Base-by-base conservation (phyloP, 2,888 invertebrate genomes). In the Drosophila multiciliata region DNA sequence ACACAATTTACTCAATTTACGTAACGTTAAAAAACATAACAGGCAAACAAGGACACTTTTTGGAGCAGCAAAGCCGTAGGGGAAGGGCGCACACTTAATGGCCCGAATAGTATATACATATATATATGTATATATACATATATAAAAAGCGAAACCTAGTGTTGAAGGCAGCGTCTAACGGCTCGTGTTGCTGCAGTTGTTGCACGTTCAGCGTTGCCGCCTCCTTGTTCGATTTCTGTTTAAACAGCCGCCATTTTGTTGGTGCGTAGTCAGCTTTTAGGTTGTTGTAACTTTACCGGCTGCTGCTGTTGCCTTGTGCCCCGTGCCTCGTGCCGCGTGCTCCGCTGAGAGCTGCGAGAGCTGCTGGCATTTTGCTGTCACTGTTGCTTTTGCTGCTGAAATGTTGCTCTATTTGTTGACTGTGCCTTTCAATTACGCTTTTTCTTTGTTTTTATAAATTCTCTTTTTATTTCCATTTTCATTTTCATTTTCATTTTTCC, bases 1-100 rank as follows among this genome's bases (percentile, higher is more conserved):
- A 69, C 80, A 80, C 82, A 85, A 85, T 84, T 84, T 82, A 79
- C 84, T 74, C 79, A 84, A 84, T 82, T 84, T 80, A 85, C 77
- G 81, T 72, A 75, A 81, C 72, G 82, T 73, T 77, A 80, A 77
- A 85, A 80, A 80, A 84, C 79, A 81, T 81, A 79, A 85, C 74
- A 73, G 77, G 71, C 78, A 81, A 81, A 66, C 82, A 82, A 82
- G 71, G 75, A 82, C 60, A 66, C 70, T 68, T 73, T 62, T 29
- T 42, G 32, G 38, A 23, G 54, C 35, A 20, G 23, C n/a, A 48
- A 3, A 35, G 29, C 23, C 58, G 63, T 12, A 11, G 17, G 6
- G 12, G 20, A 1, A 3, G 65, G 66, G 71, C 1, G 1, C 23
- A 45, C 68, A 76, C 75, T 71, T 71, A 71, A 67, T 66, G 64